Percentiles rank a stretch among this genome's conserved stretches.
phyloP scores from a whole-genome alignment of 2,888 invertebrate species.

The Charanyca ferruginea region DNA sequence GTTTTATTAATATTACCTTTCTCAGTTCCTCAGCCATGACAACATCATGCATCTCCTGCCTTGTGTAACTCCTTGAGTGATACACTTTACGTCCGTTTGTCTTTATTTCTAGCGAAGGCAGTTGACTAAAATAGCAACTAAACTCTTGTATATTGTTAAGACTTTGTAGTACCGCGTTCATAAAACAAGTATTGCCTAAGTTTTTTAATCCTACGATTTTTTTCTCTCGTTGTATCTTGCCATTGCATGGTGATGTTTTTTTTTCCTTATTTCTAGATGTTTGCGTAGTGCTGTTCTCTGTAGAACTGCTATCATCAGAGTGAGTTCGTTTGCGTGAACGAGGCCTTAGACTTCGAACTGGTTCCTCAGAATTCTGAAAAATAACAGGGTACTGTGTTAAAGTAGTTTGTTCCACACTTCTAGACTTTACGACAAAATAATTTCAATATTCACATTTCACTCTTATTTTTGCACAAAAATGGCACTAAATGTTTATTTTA shows the following conservation, averaged over 20 bases:
- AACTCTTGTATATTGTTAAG: conserved; percentile 96
- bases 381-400: neutral
- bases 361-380: conserved; percentile 86
- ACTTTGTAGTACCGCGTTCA: conserved; percentile 96
- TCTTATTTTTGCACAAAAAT: neutral
- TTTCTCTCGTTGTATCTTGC: conserved; percentile 91
- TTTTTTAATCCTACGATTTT: conserved; percentile 94
- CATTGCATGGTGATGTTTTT: conserved; percentile 80
- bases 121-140: conserved; percentile 95
- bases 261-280: conserved; percentile 78
- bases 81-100: conserved; percentile 91
- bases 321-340: conserved; percentile 92
- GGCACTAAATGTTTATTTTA: neutral
- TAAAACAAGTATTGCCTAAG: conserved; percentile 96
- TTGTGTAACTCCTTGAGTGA: conserved; percentile 91
- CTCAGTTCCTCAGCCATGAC: conserved; percentile 95
- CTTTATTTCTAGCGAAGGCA: conserved; percentile 93
- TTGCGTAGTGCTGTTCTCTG: conserved; percentile 84
- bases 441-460: too few species aligned
- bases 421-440: neutral
- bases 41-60: conserved; percentile 93
- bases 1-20: conserved; percentile 86
- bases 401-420: neutral
- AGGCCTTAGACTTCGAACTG: conserved; percentile 90
- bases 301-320: conserved; percentile 90